Conservation (phyloP, 2,797 vertebrate genomes). For the Agapornis canus region DNA sequence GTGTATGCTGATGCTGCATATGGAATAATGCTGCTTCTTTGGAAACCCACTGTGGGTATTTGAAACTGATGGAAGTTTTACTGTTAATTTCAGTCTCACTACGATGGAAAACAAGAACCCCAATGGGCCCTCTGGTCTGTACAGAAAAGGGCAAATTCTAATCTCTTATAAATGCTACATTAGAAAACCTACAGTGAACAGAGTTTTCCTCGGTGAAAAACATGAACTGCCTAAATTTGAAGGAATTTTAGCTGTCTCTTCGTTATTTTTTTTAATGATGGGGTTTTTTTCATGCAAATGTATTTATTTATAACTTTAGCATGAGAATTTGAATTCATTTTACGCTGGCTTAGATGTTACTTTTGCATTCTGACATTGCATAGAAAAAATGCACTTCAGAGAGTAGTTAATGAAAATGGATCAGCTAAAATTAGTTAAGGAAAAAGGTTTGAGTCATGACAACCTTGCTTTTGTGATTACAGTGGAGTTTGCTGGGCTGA, state of each 20-base stretch:
- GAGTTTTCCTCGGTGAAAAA: not conserved
- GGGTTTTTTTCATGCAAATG: not conserved
- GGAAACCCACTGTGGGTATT: not conserved
- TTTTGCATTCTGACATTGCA: not conserved
- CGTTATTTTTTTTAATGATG: not conserved
- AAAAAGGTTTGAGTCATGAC: not conserved
- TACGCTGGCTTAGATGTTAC: not conserved
- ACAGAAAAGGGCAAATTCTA: not conserved
- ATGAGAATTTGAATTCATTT: not conserved
- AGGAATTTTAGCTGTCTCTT: not conserved
- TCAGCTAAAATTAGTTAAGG: not conserved
- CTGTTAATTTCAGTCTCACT: not conserved
- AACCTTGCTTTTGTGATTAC: not conserved
- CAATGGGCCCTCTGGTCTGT: not conserved
- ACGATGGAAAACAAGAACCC: not conserved
- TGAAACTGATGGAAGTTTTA: not conserved
- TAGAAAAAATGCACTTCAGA: not conserved
- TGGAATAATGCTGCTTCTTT: not conserved
- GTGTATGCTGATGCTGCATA: not conserved
- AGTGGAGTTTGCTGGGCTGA: not conserved
- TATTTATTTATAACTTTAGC: not conserved
- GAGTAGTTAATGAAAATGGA: not conserved
- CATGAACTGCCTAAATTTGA: not conserved
- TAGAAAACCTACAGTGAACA: not conserved
- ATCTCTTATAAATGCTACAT: not conserved